Evolutionary conservation across 1,140 invertebrate genomes (phyloP).

Genomic region (Hyposmocoma kahamanoa): DNA sequence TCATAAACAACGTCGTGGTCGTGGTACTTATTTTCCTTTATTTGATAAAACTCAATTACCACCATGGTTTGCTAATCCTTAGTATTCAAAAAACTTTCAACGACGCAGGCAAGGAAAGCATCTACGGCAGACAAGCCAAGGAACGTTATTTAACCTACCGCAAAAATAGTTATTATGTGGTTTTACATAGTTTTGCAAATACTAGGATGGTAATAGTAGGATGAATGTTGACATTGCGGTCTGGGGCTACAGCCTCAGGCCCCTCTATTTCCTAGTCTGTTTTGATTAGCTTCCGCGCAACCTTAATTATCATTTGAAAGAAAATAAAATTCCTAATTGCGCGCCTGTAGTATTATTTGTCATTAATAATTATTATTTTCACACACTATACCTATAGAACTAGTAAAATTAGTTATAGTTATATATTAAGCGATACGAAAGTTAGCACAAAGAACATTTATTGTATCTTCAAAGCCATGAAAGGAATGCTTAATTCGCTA

Average conservation of each 20-base stretch:
- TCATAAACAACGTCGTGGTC: too few relatives aligned
- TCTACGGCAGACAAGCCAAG: conserved; percentile 1
- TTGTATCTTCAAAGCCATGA: too few relatives aligned
- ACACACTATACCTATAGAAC: too few relatives aligned
- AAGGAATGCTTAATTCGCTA: neutral
- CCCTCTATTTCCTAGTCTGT: neutral
- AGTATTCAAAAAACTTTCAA: neutral
- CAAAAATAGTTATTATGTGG: conserved; percentile 9
- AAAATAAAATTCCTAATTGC: neutral
- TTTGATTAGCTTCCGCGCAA: neutral
- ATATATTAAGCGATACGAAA: too few relatives aligned
- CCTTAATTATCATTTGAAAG: neutral
- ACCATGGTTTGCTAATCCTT: too few relatives aligned
- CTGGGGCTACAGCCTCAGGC: neutral
- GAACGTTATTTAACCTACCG: conserved; percentile 5
- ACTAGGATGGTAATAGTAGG: neutral
- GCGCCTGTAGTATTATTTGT: too few relatives aligned
- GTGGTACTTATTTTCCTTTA: too few relatives aligned
- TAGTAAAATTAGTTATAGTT: too few relatives aligned
- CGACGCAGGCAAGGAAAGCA: neutral
- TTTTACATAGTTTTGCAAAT: conserved; percentile 6
- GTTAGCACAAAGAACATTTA: too few relatives aligned
- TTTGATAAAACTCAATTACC: too few relatives aligned
- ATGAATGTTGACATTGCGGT: conserved; percentile 11
- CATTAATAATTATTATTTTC: too few relatives aligned